A percentile compares a stretch with the other conserved stretches of the same genome.
These are phyloP conservation scores for Nerophis ophidion DNA, from an alignment of 2,113 vertebrate species.

Conservation along the genomic window DNA sequence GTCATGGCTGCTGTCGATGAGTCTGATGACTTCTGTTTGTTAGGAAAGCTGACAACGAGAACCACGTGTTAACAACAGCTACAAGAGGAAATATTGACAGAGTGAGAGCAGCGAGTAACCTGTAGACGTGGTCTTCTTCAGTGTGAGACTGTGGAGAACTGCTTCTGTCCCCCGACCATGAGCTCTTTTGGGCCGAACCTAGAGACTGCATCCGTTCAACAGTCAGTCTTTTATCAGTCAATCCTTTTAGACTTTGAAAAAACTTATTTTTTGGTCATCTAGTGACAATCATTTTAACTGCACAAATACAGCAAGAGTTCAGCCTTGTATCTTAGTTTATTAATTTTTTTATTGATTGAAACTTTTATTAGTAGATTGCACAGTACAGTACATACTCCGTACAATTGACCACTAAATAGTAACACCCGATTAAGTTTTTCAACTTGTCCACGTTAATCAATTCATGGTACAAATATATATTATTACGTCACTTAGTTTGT, in stretches of 20 bases:
- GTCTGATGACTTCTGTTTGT: slow-evolving; percentile 91
- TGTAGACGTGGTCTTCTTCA: slow-evolving; percentile 98
- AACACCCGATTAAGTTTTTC: too few species aligned
- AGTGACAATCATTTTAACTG: neutral
- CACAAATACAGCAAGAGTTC: neutral
- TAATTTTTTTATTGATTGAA: too few species aligned
- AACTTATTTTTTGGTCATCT: neutral
- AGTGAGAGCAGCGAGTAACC: slow-evolving; percentile 63
- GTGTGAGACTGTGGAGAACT: slow-evolving; percentile 71
- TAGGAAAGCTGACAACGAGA: slow-evolving; percentile 82
- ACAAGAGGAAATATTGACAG: neutral
- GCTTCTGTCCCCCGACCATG: slow-evolving; percentile 73
- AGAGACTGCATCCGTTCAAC: slow-evolving; percentile 59
- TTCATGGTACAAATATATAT: too few species aligned
- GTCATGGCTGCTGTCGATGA: slow-evolving; percentile 84
- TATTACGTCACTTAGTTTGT: too few species aligned
- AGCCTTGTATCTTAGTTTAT: too few species aligned
- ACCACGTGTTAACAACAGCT: neutral
- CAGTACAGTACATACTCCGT: too few species aligned
- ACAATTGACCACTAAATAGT: too few species aligned
- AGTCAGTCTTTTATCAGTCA: neutral
- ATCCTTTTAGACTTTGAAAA: too few species aligned
- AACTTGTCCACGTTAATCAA: too few species aligned
- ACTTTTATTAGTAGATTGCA: too few species aligned
- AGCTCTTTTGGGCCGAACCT: slow-evolving; percentile 76